Percentiles rank a stretch among this genome's conserved stretches.
phyloP scores from a whole-genome alignment of 2,113 vertebrate species.

The Tiliqua scincoides region DNA sequence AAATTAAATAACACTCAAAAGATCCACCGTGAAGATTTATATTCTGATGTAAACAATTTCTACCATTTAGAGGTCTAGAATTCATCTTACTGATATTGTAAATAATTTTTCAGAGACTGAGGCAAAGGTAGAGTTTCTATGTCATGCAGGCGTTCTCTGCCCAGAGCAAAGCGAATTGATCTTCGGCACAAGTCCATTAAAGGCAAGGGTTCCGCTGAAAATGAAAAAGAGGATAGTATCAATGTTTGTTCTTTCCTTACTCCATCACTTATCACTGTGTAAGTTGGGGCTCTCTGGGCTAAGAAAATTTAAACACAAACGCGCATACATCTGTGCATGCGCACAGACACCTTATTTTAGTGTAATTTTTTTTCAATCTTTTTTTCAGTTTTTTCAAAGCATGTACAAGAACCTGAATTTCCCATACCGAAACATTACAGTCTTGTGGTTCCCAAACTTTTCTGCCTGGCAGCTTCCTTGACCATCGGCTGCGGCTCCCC shows the following conservation, averaged over 20 bases:
- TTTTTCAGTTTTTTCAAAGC: no score
- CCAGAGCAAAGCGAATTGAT: slow-evolving; percentile 90
- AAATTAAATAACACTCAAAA: slow-evolving; percentile 80
- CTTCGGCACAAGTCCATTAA: slow-evolving; percentile 96
- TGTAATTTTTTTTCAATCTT: not conserved
- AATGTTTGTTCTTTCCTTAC: not conserved
- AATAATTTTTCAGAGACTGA: slow-evolving; percentile 95
- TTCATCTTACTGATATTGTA: slow-evolving; percentile 93
- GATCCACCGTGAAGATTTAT: slow-evolving; percentile 72
- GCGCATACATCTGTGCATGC: no score
- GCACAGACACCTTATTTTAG: not conserved
- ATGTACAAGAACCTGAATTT: not conserved
- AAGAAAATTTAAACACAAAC: not conserved
- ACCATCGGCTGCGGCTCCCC: no score
- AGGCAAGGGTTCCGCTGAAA: slow-evolving; percentile 92
- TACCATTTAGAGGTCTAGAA: slow-evolving; percentile 61
- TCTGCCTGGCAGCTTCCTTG: no score
- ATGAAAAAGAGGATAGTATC: slow-evolving; percentile 32
- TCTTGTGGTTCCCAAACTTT: no score
- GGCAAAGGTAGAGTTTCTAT: slow-evolving; percentile 93
- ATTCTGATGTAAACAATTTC: slow-evolving; percentile 80
- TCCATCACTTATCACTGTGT: slow-evolving; percentile 28
- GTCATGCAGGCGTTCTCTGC: slow-evolving; percentile 91
- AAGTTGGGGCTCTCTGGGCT: not conserved
- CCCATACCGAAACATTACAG: not conserved